Base-by-base conservation (phyloP, 2,888 invertebrate species). In the Orthosia incerta region DNA sequence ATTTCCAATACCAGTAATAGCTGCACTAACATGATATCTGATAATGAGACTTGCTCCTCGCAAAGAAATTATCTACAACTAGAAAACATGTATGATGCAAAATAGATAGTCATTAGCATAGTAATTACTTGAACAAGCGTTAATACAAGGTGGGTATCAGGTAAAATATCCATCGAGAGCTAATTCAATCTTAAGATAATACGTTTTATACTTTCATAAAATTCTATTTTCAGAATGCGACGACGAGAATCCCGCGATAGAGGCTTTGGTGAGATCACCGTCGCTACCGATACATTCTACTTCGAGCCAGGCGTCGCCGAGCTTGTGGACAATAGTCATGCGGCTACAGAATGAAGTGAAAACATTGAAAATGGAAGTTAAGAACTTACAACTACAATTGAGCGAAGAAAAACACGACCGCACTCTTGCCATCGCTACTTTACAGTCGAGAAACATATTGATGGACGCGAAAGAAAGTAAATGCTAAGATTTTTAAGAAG, bases 311-410 rank as follows among this genome's bases (percentile, higher is more conserved):
- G 92, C 91, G 65, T 91, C 91, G 90, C 98, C 98, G 91, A 97
- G 97, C 88, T 94, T 98, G 87, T 98, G 98, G 93, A 97, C 98
- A 86, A 97, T 98, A 73, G 98, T 98, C 82, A 97, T 98, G 96
- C 97, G 97, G 78, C 93, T 98, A 87, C 98, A 98, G 91, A 98
- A 97, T 90, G 98, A 98, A 94, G 96, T 98, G 82, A 97, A 97
- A 88, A 97, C 97, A 74, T 93, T 98, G 83, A 97, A 97, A 91
- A 90, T 95, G 81, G 97, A 97, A 91, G 97, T 98, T 85, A 95
- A 96, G 77, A 94, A 96, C 83, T 91, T 97, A 74, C 96, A 97
- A 75, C 94, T 96, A 81, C 97, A 97, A 87, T 91, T 98, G 85
- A 97, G 97, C 78, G 97, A 98, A 82, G 98, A 98, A 92, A 97